A percentile compares a stretch with the other conserved stretches of the same genome.
Evolutionary conservation across 2,888 invertebrate genomes (phyloP).

Genomic region (Leptothorax acervorum): DNA sequence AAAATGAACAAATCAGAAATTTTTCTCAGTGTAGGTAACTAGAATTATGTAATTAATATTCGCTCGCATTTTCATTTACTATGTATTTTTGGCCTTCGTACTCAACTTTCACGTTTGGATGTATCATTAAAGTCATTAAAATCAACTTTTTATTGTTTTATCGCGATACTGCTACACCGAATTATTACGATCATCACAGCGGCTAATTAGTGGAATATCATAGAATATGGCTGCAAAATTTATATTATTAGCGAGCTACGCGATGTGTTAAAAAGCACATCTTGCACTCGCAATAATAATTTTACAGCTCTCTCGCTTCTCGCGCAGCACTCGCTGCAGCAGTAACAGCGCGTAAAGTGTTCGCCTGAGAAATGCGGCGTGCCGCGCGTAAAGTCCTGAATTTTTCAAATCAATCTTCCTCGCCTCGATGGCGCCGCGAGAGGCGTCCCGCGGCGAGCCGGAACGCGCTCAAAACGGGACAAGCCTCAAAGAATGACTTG

Average conservation of each 20-base stretch:
- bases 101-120: neutral
- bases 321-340: neutral
- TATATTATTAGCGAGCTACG: neutral
- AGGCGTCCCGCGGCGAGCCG: constrained; percentile 34
- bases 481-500: constrained; percentile 50
- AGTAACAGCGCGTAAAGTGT: constrained; percentile 17
- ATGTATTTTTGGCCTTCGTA: neutral
- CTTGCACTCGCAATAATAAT: constrained; percentile 42
- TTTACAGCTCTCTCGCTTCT: constrained; percentile 26
- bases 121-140: neutral
- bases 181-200: neutral
- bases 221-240: neutral
- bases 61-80: neutral
- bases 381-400: constrained; percentile 29
- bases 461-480: constrained; percentile 42
- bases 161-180: neutral
- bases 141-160: neutral
- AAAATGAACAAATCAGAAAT: too few species aligned
- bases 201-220: neutral
- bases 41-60: neutral
- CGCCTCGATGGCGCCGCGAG: constrained; percentile 34
- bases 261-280: constrained; percentile 33
- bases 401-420: constrained; percentile 53
- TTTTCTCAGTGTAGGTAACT: too few species aligned
- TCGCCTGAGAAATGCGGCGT: constrained; percentile 15